Conservation (phyloP, 2,797 vertebrate species). For the Sebastes diploproa region DNA sequence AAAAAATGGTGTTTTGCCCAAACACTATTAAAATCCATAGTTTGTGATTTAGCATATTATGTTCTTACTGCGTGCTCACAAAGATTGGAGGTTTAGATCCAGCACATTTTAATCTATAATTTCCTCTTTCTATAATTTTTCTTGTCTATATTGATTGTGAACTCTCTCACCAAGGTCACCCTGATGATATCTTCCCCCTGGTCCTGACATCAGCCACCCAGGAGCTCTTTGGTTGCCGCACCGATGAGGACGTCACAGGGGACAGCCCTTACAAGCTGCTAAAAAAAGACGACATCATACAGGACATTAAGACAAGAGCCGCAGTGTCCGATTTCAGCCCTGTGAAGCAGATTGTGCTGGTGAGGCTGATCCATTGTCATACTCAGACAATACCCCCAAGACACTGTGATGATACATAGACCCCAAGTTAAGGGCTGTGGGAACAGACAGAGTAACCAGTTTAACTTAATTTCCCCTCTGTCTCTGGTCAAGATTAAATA, state of each 20-base stretch:
- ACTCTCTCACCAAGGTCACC: slow-evolving; percentile 78
- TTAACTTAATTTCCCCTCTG: slow-evolving; percentile 3
- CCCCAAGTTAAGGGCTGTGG: slow-evolving; percentile 36
- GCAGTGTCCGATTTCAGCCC: slow-evolving; percentile 93
- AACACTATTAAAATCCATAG: background rate
- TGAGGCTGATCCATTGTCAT: slow-evolving; percentile 69
- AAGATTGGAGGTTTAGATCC: background rate
- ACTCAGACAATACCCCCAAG: slow-evolving; percentile 33
- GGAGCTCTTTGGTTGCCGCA: slow-evolving; percentile 87
- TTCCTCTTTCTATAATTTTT: background rate
- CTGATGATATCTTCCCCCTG: slow-evolving; percentile 89
- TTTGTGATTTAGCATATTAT: background rate
- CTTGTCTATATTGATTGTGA: background rate
- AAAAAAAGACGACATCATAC: slow-evolving; percentile 88
- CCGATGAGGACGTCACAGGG: slow-evolving; percentile 86
- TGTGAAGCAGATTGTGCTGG: slow-evolving; percentile 85
- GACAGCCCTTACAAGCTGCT: slow-evolving; percentile 88
- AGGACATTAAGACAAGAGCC: slow-evolving; percentile 88
- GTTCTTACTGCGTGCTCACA: background rate
- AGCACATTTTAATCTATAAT: background rate
- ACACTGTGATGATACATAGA: slow-evolving; percentile 41
- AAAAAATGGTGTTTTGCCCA: background rate
- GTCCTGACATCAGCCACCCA: slow-evolving; percentile 91
- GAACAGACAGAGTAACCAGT: slow-evolving; percentile 24
- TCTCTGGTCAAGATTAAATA: slow-evolving; percentile 7